Evolutionary conservation across 1,140 invertebrate genomes (phyloP).

Genomic region (Aphelinus atriplicis): DNA sequence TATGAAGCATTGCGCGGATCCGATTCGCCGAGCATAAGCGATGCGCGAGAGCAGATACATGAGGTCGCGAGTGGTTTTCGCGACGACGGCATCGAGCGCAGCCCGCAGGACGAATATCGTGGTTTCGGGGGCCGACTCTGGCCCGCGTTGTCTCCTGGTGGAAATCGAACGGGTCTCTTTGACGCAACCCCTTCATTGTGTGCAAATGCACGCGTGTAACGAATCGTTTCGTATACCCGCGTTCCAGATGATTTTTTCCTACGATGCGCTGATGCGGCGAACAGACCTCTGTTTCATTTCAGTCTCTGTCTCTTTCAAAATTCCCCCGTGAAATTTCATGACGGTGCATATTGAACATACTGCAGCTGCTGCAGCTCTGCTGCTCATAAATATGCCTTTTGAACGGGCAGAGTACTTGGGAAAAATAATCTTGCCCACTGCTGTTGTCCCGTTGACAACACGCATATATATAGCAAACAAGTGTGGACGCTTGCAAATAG

Average conservation of each 20-base stretch:
- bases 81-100: background rate
- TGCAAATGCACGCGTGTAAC: conserved; percentile 32
- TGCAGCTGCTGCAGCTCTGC: no score
- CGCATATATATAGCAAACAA: background rate
- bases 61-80: no score
- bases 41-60: no score
- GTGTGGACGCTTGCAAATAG: background rate
- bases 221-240: conserved; percentile 5
- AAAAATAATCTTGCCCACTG: background rate
- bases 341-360: no score
- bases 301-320: no score
- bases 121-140: no score
- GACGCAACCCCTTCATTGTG: conserved; percentile 40
- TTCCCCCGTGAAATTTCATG: no score
- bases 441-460: no score
- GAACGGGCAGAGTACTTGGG: background rate
- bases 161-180: background rate
- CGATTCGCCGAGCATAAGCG: background rate
- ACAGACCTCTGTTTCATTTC: no score
- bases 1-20: conserved; percentile 10
- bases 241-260: background rate
- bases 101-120: no score
- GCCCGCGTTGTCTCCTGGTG: background rate
- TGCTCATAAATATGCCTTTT: no score
- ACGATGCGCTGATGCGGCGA: no score